Conservation (phyloP, 2,113 vertebrate genomes). For the Mus spicilegus region DNA sequence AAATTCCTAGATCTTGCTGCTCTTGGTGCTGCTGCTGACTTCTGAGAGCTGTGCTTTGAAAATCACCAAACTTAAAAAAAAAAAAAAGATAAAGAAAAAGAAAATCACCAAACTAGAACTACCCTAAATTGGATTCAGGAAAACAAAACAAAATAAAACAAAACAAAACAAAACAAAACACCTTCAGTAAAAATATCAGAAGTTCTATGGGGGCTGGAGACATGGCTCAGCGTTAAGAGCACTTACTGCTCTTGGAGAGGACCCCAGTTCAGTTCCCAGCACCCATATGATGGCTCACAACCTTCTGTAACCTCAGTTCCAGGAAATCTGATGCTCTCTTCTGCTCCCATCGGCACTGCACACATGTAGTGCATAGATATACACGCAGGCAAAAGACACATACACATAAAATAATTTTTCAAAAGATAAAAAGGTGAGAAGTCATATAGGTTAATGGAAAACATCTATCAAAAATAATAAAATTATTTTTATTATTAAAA, state of each 20-base stretch:
- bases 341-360: neutral
- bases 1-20: slow-evolving; percentile 15
- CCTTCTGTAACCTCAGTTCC: neutral
- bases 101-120: slow-evolving; percentile 42
- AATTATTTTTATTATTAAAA: too few relatives aligned
- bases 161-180: neutral
- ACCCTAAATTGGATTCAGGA: neutral
- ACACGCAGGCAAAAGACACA: neutral
- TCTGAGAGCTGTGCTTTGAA: slow-evolving; percentile 26
- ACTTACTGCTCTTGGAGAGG: neutral
- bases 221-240: neutral
- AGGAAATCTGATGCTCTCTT: neutral
- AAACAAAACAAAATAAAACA: neutral
- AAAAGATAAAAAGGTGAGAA: slow-evolving; percentile 2
- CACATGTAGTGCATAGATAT: neutral
- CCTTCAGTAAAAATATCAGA: slow-evolving; percentile 37
- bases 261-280: neutral
- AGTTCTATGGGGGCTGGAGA: neutral
- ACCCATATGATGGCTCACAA: neutral
- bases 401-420: neutral
- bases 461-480: neutral
- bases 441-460: slow-evolving; percentile 16
- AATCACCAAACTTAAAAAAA: neutral
- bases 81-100: too few relatives aligned
- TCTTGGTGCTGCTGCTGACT: neutral